These are phyloP conservation scores for Drosophila nigrodunni DNA, from an alignment of 1,140 invertebrate species.

Conservation along the genomic window DNA sequence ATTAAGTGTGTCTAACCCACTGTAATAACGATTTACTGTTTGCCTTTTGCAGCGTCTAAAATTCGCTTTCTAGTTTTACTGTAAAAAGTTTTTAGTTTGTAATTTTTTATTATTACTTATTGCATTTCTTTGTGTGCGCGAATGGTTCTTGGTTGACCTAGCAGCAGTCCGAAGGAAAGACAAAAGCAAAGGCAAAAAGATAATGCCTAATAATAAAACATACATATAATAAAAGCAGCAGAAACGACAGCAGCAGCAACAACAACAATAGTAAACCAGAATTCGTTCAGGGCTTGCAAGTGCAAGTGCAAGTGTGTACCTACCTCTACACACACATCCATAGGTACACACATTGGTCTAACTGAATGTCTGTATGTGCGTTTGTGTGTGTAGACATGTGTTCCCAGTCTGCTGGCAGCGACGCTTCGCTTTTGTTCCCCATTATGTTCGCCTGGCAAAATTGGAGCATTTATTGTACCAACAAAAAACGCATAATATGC, in stretches of 20 bases:
- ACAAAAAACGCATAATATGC: conserved; percentile 70
- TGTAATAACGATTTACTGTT: conserved; percentile 8
- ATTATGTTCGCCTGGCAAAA: conserved; percentile 76
- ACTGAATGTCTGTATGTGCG: too few relatives aligned
- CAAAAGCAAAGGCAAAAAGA: conserved; percentile 4
- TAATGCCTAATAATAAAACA: conserved; percentile 45
- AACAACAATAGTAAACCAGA: conserved; percentile 46
- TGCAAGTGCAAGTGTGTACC: conserved; percentile 45
- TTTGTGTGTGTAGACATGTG: too few relatives aligned
- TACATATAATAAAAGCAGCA: not conserved
- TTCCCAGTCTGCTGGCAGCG: too few relatives aligned
- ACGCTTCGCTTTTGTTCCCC: not conserved
- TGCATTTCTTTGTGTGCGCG: conserved; percentile 6
- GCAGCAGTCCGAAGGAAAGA: conserved; percentile 7
- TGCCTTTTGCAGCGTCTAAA: conserved; percentile 27
- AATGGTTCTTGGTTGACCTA: conserved; percentile 34
- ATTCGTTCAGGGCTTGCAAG: conserved; percentile 40
- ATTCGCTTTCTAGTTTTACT: conserved; percentile 30
- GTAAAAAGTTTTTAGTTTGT: conserved; percentile 34
- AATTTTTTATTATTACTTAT: not conserved
- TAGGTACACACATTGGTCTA: too few relatives aligned
- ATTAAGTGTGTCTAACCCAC: too few relatives aligned
- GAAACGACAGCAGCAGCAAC: not conserved
- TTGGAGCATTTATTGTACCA: conserved; percentile 80
- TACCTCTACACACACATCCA: conserved; percentile 6